A percentile compares a stretch with the other conserved stretches of the same genome.
phyloP scores from a whole-genome alignment of 2,113 vertebrate genomes.

The Tachysurus fulvidraco region DNA sequence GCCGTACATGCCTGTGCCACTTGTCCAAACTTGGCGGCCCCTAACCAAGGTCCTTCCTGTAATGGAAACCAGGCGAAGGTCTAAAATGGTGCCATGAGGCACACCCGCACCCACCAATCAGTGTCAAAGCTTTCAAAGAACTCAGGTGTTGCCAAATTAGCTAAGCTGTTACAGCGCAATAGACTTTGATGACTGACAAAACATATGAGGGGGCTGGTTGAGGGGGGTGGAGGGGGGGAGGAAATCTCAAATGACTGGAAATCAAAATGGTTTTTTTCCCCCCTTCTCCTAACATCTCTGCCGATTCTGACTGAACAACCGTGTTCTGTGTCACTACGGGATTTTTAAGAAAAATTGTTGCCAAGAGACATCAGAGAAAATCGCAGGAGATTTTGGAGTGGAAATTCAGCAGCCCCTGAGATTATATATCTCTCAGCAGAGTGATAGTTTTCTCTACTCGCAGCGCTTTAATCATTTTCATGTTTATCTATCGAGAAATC shows the following conservation, averaged over 20 bases:
- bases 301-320: slow-evolving; percentile 60
- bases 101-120: slow-evolving; percentile 50
- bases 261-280: slow-evolving; percentile 62
- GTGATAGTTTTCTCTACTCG: slow-evolving; percentile 36
- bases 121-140: slow-evolving; percentile 64
- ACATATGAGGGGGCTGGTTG: slow-evolving; percentile 49
- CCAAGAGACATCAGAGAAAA: slow-evolving; percentile 61
- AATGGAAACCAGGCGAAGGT: slow-evolving; percentile 66
- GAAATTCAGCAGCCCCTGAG: slow-evolving; percentile 59
- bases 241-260: slow-evolving; percentile 69
- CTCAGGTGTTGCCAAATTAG: slow-evolving; percentile 69
- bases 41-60: slow-evolving; percentile 65
- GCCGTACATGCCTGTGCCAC: slow-evolving; percentile 57
- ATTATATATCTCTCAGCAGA: slow-evolving; percentile 46
- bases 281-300: slow-evolving; percentile 53
- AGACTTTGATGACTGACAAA: slow-evolving; percentile 71
- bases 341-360: slow-evolving; percentile 59
- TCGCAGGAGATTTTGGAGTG: slow-evolving; percentile 61
- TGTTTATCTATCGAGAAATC: slow-evolving; percentile 60
- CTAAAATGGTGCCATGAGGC: slow-evolving; percentile 45
- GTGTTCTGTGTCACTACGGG: slow-evolving; percentile 57
- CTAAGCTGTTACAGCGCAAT: slow-evolving; percentile 71
- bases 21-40: slow-evolving; percentile 69
- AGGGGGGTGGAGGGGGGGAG: slow-evolving; percentile 15
- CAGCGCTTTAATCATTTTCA: slow-evolving; percentile 65